Base-by-base conservation (phyloP, 2,888 invertebrate species). In the Sialis fuliginosa region DNA sequence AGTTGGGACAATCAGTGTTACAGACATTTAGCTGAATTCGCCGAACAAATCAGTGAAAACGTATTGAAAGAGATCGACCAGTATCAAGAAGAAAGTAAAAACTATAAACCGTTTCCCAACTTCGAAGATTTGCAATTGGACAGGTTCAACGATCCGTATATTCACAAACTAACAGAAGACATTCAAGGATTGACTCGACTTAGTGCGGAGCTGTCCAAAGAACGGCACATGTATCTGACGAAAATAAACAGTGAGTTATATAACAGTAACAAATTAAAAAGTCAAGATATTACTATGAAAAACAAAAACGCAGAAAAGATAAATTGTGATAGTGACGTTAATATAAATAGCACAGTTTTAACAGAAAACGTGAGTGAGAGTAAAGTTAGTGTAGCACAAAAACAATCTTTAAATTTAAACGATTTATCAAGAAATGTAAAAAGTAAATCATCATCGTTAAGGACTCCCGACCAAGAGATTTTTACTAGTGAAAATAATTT, bases 31-130 rank as follows among this genome's bases (percentile, higher is more conserved):
- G 79, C 79, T 2, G 83, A 85, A 56, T 85, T 86, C 56, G 85
- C 86, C 1, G 86, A 87, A 58, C 79, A 81, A 58, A 65, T 87
- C n/a, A 83, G 83, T 58, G 84, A 84, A 58, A 85, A 85, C 60
- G 65, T 88, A 50, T 70, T 85, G 47, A 78, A 81, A 52, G 85
- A 87, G 64, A 78, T 86, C 51, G 84, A 86, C 57, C 61, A 72
- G 64, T 60, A 75, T 66, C 52, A 67, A 65, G 52, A 67, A 65
- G 59, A 63, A 66, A 49, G 69, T 67, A 62, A 64, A 65, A 42
- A 67, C 68, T 59, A 67, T 69, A 57, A 68, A 69, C 56, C 69
- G 55, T 66, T 37, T 37, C 37, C 6, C 37, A 12, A 12, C 12
- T 12, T 37, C 6, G 37, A 37, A 37, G 12, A 37, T 37, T 12